Conservation (phyloP, 2,888 invertebrate species). For the Ennomos erosarius region DNA sequence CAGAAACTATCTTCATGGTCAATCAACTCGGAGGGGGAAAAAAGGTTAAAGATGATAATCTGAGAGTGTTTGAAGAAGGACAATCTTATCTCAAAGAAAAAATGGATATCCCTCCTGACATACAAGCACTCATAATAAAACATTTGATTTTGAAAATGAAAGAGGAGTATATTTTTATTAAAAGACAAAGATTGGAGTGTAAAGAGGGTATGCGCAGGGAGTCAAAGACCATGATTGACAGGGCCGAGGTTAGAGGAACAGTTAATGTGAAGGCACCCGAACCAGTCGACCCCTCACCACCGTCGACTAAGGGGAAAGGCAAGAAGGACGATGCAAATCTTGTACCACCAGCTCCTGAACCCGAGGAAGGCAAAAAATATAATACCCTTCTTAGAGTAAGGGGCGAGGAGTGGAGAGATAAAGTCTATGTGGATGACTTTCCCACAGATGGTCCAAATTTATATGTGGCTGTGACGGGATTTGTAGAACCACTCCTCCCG, state of each 20-base stretch:
- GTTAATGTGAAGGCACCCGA: constrained; percentile 54
- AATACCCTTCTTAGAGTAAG: constrained; percentile 77
- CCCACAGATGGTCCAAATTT: constrained; percentile 82
- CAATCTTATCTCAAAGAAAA: constrained; percentile 71
- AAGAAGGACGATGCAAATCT: constrained; percentile 52
- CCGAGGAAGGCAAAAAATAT: constrained; percentile 70
- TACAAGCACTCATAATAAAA: constrained; percentile 73
- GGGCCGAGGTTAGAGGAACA: constrained; percentile 64
- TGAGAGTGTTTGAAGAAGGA: constrained; percentile 75
- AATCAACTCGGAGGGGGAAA: constrained; percentile 77
- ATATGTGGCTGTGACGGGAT: constrained; percentile 82
- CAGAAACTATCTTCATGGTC: constrained; percentile 79
- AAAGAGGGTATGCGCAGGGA: constrained; percentile 69
- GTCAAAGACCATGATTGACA: constrained; percentile 69
- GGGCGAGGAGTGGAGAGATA: constrained; percentile 84
- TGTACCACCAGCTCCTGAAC: constrained; percentile 43
- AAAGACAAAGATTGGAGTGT: constrained; percentile 67
- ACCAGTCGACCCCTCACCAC: constrained; percentile 40
- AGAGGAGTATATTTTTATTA: constrained; percentile 72
- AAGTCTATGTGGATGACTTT: constrained; percentile 81
- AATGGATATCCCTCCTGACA: constrained; percentile 71
- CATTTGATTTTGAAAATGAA: constrained; percentile 77
- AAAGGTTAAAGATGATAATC: constrained; percentile 70
- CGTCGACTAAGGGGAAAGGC: constrained; percentile 53
- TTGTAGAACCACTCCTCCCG: constrained; percentile 67